A percentile compares a stretch with the other conserved stretches of the same genome.
Evolutionary conservation across 2,797 vertebrate genomes (phyloP).

Genomic region (Anguilla megastoma): DNA sequence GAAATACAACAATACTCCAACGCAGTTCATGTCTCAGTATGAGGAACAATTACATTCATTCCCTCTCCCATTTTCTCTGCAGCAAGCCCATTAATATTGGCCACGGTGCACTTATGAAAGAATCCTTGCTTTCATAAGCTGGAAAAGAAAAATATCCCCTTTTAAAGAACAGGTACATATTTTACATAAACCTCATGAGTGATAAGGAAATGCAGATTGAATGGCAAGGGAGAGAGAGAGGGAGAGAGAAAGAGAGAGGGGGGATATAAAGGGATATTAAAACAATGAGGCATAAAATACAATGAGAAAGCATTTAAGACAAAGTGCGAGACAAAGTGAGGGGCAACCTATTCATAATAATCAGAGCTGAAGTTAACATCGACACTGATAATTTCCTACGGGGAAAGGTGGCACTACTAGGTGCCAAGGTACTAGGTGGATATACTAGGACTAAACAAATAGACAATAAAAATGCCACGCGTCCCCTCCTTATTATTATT

Average conservation of each 20-base stretch:
- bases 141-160: not conserved
- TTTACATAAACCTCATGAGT: not conserved
- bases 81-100: constrained; percentile 16
- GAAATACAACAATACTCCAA: not conserved
- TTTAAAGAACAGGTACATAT: constrained; percentile 12
- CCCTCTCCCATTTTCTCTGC: not conserved
- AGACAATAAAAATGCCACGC: not conserved
- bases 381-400: not conserved
- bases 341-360: not conserved
- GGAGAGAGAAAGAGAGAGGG: constrained; percentile 35
- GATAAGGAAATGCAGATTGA: constrained; percentile 7
- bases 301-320: not conserved
- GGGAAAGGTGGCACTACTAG: not conserved
- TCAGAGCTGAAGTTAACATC: not conserved
- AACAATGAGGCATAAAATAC: not conserved
- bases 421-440: not conserved
- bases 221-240: constrained; percentile 24
- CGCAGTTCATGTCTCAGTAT: not conserved
- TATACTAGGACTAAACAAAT: not conserved
- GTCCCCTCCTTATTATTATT: not conserved
- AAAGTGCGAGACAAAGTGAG: not conserved
- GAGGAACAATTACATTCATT: constrained; percentile 12
- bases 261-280: constrained; percentile 15
- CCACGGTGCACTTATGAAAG: not conserved
- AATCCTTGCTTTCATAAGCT: not conserved